These are phyloP conservation scores for Chaetophractus vellerosus DNA, from an alignment of 2,797 vertebrate species.

Conservation along the genomic window DNA sequence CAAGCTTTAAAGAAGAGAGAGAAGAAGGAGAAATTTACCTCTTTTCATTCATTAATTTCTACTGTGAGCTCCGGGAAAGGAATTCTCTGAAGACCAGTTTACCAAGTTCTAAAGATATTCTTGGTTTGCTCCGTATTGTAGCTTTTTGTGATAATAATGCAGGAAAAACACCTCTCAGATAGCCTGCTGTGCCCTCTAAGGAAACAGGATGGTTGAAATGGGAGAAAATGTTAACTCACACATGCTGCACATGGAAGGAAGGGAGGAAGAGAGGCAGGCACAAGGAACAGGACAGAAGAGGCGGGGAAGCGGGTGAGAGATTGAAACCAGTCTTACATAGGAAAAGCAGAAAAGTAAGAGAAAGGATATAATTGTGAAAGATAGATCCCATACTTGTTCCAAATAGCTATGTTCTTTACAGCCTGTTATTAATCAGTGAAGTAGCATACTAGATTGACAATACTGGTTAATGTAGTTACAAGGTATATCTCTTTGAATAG, in stretches of 20 bases:
- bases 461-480: not conserved
- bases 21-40: constrained; percentile 57
- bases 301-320: not conserved
- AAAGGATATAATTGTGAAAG: not conserved
- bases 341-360: not conserved
- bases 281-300: not conserved
- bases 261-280: not conserved
- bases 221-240: not conserved
- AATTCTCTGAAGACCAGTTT: not conserved
- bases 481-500: not conserved
- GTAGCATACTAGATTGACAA: not conserved
- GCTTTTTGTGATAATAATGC: not conserved
- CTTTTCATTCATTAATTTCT: constrained; percentile 31
- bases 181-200: not conserved
- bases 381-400: not conserved
- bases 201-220: not conserved
- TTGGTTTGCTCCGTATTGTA: constrained; percentile 37
- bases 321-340: not conserved
- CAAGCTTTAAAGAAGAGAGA: constrained; percentile 58
- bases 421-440: not conserved
- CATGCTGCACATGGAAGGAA: not conserved
- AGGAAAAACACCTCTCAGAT: not conserved
- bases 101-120: not conserved
- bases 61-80: not conserved
- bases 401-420: not conserved